Conservation (phyloP, 2,113 vertebrate genomes). For the Brienomyrus brachyistius region DNA sequence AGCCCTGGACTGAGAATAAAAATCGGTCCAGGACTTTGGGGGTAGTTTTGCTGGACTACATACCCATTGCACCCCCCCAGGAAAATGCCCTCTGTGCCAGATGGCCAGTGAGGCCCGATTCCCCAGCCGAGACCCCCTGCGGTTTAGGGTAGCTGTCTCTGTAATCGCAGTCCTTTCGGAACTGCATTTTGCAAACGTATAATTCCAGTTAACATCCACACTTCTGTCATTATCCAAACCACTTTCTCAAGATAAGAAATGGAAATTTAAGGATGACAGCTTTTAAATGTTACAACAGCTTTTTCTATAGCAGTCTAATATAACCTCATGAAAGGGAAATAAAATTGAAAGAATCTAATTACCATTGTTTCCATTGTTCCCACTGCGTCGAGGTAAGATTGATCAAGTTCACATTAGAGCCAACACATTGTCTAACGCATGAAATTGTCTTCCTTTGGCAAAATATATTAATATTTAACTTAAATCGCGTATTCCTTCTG, state of each 20-base stretch:
- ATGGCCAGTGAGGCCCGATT: neutral
- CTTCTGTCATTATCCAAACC: neutral
- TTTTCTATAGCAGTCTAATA: neutral
- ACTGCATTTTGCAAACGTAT: neutral
- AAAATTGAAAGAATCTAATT: neutral
- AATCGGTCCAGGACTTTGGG: neutral
- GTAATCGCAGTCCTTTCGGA: neutral
- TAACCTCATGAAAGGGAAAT: neutral
- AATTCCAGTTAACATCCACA: neutral
- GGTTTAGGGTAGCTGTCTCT: neutral
- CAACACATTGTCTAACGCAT: neutral
- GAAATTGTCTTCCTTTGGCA: neutral
- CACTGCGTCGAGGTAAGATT: neutral
- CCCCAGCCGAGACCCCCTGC: neutral
- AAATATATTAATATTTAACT: neutral
- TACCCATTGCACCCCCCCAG: neutral
- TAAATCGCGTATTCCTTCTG: neutral
- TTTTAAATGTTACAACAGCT: neutral
- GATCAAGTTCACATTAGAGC: neutral
- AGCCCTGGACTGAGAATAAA: neutral
- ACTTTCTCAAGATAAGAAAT: neutral
- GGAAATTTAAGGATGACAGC: neutral
- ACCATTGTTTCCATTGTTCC: neutral
- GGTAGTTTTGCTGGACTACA: neutral
- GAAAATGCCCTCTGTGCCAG: neutral